Percentiles rank a stretch among this genome's conserved stretches.
These are phyloP conservation scores for Orussus abietinus DNA, from an alignment of 1,140 invertebrate genomes.

Conservation along the genomic window DNA sequence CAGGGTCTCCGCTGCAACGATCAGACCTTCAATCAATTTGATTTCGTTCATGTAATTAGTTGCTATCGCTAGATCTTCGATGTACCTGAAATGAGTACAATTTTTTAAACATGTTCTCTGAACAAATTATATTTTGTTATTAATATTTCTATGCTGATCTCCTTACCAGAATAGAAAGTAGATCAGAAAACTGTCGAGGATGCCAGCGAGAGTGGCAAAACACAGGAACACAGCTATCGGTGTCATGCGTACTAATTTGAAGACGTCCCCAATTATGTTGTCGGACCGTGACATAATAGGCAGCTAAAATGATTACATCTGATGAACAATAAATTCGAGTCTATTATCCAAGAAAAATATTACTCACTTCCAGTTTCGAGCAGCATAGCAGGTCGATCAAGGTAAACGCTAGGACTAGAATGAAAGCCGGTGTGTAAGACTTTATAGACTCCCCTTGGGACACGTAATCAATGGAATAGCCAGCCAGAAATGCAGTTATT, in stretches of 20 bases:
- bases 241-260: conserved; percentile 57
- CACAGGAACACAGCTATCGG: conserved; percentile 63
- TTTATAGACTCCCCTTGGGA: conserved; percentile 55
- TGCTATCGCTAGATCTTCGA: conserved; percentile 66
- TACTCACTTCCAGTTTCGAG: conserved; percentile 57
- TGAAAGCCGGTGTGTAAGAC: conserved; percentile 66
- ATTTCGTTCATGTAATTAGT: conserved; percentile 61
- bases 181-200: conserved; percentile 72
- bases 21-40: conserved; percentile 72
- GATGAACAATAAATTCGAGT: too few relatives aligned
- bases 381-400: conserved; percentile 63
- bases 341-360: conserved; percentile 3
- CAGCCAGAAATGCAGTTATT: conserved; percentile 62
- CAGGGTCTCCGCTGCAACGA: conserved; percentile 69
- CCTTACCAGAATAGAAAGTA: conserved; percentile 76
- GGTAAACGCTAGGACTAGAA: conserved; percentile 62
- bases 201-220: conserved; percentile 68
- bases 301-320: conserved; percentile 57
- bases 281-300: conserved; percentile 62
- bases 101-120: conserved; percentile 5
- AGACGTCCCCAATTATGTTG: conserved; percentile 62
- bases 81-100: conserved; percentile 52
- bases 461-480: conserved; percentile 60
- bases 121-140: conserved; percentile 2
- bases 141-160: too few relatives aligned